Evolutionary conservation across 92 coral and sea anemone genomes (phyloP), one percentile per base, ranked within the genome.

Genomic region (Siderastrea siderea): DNA sequence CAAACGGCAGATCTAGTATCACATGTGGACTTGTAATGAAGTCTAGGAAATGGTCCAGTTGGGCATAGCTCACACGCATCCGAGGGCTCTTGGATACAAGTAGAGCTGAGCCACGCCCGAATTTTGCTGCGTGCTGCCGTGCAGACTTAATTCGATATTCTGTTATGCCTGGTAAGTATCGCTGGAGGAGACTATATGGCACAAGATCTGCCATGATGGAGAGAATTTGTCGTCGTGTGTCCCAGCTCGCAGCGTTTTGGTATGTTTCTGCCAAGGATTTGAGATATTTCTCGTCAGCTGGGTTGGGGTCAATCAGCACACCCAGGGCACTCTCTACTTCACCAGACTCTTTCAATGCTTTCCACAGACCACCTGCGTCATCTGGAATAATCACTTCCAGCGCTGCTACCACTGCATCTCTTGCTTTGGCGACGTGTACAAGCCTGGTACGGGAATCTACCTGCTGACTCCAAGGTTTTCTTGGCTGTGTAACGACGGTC

Each of bases 11-110:
- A 69, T 84, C 85, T 47, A 75, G 93, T 50, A 89, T 69, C 14
- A 89, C 84, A 48, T 89, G 89, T 66, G 84, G 78, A 38, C 89
- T 89, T 45, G 89, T 75, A 17, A 89, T 84, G 62, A 89, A 89
- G 45, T 38, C 54, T 71, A 89, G 71, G 69, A 84, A 84, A 79
- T 82, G 88, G 63, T 88, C 92, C 19, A 83, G 83, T 77, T 88
- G 75, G 52, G 51, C 52, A 17, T 51, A 81, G 57, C 71, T 60
- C 5, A 88, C 84, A n/a, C 84, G 82, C 83, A 84, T 84, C 55
- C 88, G 78, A 7, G 89, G 38, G 26, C 75, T 46, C 68, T 60
- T 26, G 38, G 38, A 26, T 26, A 26, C 38, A 26, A 60, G 65
- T 17, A 81, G 5, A 38, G 71, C 85, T 79, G 77, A 75, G 11